Evolutionary conservation across 2,797 vertebrate species (phyloP).

Genomic region (Odontamblyopus lacepedii): DNA sequence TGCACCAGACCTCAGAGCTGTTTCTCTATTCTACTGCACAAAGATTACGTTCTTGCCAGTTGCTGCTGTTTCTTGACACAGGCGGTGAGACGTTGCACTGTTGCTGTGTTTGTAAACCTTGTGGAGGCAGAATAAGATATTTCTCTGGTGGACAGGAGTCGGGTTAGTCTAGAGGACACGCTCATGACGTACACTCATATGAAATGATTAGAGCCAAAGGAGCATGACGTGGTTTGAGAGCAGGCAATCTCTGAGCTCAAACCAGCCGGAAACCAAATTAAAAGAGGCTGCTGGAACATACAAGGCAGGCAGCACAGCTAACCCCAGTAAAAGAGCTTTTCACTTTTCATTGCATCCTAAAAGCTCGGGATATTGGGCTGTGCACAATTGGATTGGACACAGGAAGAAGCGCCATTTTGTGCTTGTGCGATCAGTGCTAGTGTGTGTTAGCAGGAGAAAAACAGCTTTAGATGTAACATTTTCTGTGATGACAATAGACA

Average conservation of each 20-base stretch:
- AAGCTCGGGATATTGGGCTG: slow-evolving; percentile 25
- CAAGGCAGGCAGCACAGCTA: slow-evolving; percentile 42
- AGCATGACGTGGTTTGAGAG: slow-evolving; percentile 58
- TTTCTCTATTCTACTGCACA: slow-evolving; percentile 40
- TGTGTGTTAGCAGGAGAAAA: not conserved
- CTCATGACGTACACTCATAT: slow-evolving; percentile 68
- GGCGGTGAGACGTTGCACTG: slow-evolving; percentile 39
- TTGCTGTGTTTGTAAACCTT: slow-evolving; percentile 60
- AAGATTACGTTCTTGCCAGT: slow-evolving; percentile 50
- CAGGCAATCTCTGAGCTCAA: slow-evolving; percentile 66
- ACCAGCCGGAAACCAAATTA: slow-evolving; percentile 73
- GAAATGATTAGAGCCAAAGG: slow-evolving; percentile 73
- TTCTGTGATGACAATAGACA: too few species aligned
- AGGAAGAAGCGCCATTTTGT: slow-evolving; percentile 23
- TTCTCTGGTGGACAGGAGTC: slow-evolving; percentile 45
- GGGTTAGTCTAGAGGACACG: slow-evolving; percentile 62
- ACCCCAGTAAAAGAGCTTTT: slow-evolving; percentile 41
- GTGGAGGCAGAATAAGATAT: slow-evolving; percentile 66
- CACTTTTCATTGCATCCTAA: slow-evolving; percentile 36
- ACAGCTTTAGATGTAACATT: too few species aligned
- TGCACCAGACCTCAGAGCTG: slow-evolving; percentile 18
- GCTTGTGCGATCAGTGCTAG: slow-evolving; percentile 4
- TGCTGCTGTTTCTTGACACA: slow-evolving; percentile 33
- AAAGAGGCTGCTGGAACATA: slow-evolving; percentile 54
- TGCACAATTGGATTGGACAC: slow-evolving; percentile 44